Conservation (phyloP, 2,888 invertebrate genomes). For the Habrosyne pyritoides region DNA sequence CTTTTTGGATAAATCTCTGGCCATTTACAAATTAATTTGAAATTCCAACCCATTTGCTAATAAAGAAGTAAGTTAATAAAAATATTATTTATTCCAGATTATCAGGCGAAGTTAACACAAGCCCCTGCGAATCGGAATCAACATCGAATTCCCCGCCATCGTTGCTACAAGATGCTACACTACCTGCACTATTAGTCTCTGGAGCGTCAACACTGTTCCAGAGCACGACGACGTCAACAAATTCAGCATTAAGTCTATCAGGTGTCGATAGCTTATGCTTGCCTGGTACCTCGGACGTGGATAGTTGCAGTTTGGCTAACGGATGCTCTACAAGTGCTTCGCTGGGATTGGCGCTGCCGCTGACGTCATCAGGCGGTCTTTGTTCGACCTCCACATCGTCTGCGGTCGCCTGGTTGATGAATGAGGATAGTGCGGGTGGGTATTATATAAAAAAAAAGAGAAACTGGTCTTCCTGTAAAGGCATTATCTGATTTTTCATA, state of each 20-base stretch:
- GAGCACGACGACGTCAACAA: conserved; percentile 62
- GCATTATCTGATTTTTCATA: no score
- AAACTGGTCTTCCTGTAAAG: no score
- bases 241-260: conserved; percentile 49
- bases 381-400: conserved; percentile 75
- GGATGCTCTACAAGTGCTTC: conserved; percentile 68
- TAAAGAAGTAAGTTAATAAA: conserved; percentile 5
- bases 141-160: conserved; percentile 85
- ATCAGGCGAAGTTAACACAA: conserved; percentile 76
- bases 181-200: conserved; percentile 74
- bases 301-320: conserved; percentile 68
- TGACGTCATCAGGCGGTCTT: conserved; percentile 68
- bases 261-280: conserved; percentile 58
- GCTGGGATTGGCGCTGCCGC: conserved; percentile 66
- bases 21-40: no score
- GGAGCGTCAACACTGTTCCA: conserved; percentile 73
- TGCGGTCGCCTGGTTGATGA: conserved; percentile 82
- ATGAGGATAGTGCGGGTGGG: conserved; percentile 80
- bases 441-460: background rate
- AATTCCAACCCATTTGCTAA: no score
- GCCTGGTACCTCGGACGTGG: conserved; percentile 57
- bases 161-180: conserved; percentile 70
- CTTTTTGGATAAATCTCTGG: no score
- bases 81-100: conserved; percentile 53
- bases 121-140: conserved; percentile 85